These are phyloP conservation scores for Agrotis clavis DNA, from an alignment of 2,888 invertebrate genomes.

Conservation along the genomic window DNA sequence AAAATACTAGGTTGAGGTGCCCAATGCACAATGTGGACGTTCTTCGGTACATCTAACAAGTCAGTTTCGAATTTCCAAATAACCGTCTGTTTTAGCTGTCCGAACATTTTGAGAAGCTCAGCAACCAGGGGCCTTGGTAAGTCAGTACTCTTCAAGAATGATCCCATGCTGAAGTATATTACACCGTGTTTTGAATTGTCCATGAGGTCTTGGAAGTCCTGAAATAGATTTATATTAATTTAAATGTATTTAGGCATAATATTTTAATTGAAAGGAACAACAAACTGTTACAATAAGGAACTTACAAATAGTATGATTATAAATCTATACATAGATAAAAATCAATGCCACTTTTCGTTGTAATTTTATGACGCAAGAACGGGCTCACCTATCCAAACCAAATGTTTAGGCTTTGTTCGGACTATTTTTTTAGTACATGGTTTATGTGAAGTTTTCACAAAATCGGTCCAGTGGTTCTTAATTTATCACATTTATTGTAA, in stretches of 20 bases:
- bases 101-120: conserved; percentile 74
- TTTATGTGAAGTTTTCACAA: too few relatives aligned
- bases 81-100: conserved; percentile 77
- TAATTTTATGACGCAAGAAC: too few relatives aligned
- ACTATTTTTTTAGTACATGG: too few relatives aligned
- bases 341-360: too few relatives aligned
- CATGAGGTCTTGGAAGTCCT: conserved; percentile 82
- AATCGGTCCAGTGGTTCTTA: too few relatives aligned
- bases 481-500: too few relatives aligned
- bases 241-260: too few relatives aligned
- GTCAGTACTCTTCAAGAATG: conserved; percentile 74
- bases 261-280: too few relatives aligned
- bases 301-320: too few relatives aligned
- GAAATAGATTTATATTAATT: conserved; percentile 20
- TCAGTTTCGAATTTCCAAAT: conserved; percentile 84
- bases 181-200: conserved; percentile 78
- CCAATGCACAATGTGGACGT: conserved; percentile 81
- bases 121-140: conserved; percentile 71
- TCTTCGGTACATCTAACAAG: conserved; percentile 74
- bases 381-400: too few relatives aligned
- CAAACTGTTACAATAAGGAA: too few relatives aligned
- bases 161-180: conserved; percentile 83
- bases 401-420: too few relatives aligned
- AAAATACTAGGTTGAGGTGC: conserved; percentile 83
- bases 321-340: background rate